Evolutionary conservation across 1,140 invertebrate genomes (phyloP).

Genomic region (Potamilus streckersoni): DNA sequence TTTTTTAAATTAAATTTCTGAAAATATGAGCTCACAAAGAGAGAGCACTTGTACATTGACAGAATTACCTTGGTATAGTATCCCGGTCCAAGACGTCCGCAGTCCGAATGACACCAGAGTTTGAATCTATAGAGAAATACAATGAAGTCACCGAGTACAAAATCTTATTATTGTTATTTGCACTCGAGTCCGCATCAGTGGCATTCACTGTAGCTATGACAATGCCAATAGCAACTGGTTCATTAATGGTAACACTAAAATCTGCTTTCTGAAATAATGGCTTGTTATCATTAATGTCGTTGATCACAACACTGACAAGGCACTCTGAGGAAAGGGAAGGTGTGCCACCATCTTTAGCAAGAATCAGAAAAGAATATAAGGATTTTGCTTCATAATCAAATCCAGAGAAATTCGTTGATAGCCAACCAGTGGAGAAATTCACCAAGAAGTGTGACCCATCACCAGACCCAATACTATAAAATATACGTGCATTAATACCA

Average conservation of each 20-base stretch:
- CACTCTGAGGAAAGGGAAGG: constrained; percentile 13
- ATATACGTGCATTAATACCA: constrained; percentile 34
- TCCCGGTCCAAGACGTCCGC: constrained; percentile 34
- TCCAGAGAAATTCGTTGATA: constrained; percentile 1
- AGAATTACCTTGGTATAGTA: constrained; percentile 12
- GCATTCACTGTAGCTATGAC: constrained; percentile 12
- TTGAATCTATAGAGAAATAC: constrained; percentile 15
- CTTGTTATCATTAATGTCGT: constrained; percentile 32
- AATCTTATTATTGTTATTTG: constrained; percentile 26
- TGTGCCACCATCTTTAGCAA: constrained; percentile 21
- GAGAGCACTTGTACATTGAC: no score
- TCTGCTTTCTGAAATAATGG: constrained; percentile 15
- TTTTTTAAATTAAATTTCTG: no score
- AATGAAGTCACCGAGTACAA: constrained; percentile 11
- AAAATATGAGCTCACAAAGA: no score
- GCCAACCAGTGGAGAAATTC: constrained; percentile 10
- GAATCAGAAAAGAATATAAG: constrained; percentile 26
- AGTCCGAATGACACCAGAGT: constrained; percentile 16
- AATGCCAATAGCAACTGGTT: constrained; percentile 10
- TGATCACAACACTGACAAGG: constrained; percentile 28
- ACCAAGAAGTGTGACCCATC: constrained; percentile 26
- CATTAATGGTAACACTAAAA: constrained; percentile 20
- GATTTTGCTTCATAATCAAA: constrained; percentile 30
- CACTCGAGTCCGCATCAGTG: constrained; percentile 22
- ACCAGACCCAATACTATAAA: constrained; percentile 29